Conservation (phyloP, 2,113 vertebrate species). For the Podarcis muralis region DNA sequence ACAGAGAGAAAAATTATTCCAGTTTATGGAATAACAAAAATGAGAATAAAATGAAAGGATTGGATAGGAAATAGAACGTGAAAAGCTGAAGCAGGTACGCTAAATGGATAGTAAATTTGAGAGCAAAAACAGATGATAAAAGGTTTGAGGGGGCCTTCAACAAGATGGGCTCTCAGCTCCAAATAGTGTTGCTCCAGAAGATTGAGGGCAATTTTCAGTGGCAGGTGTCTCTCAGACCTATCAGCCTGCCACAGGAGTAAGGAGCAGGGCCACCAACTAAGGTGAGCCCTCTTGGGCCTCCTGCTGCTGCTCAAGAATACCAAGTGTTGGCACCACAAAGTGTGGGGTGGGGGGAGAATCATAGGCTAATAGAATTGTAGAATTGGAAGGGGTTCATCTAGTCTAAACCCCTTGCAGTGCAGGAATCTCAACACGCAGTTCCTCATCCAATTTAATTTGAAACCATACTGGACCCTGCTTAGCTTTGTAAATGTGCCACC, state of each 20-base stretch:
- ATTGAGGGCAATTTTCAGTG: neutral
- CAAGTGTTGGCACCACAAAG: neutral
- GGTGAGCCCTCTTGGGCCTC: neutral
- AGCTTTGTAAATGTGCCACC: too few relatives aligned
- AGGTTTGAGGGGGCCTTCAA: neutral
- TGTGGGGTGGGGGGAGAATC: neutral
- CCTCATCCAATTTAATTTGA: too few relatives aligned
- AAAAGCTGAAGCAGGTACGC: neutral
- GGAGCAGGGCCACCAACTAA: neutral
- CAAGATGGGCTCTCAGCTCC: neutral
- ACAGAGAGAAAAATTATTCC: neutral
- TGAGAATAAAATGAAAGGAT: neutral
- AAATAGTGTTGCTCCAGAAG: neutral
- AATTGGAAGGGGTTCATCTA: too few relatives aligned
- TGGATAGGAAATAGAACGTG: neutral
- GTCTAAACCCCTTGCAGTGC: too few relatives aligned
- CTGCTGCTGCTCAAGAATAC: neutral
- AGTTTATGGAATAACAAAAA: neutral
- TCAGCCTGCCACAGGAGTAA: neutral
- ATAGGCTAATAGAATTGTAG: too few relatives aligned
- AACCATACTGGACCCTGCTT: too few relatives aligned
- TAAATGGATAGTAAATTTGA: neutral
- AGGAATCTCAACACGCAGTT: too few relatives aligned
- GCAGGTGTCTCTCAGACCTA: neutral
- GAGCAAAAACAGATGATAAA: neutral